phyloP scores from a whole-genome alignment of 1,140 invertebrate species.

The Scaptomyza pallida region DNA sequence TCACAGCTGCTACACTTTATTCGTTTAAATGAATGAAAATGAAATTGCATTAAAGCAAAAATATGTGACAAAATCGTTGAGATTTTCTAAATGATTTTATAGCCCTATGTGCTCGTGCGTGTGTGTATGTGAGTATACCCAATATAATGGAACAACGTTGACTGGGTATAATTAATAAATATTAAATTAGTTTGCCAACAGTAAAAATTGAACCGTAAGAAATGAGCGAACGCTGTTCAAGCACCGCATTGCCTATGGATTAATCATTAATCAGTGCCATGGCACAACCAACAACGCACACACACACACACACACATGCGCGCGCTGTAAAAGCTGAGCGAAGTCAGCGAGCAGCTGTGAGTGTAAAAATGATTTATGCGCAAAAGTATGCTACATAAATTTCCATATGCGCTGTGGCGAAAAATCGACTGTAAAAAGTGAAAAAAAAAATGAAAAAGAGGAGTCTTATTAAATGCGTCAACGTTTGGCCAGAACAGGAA shows the following conservation, averaged over 20 bases:
- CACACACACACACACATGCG: not conserved
- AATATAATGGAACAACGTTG: not conserved
- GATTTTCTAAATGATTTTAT: not conserved
- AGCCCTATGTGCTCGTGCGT: too few relatives aligned
- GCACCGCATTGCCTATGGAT: conserved; percentile 58
- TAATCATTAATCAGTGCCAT: conserved; percentile 61
- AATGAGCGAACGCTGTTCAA: conserved; percentile 31
- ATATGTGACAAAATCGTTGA: not conserved
- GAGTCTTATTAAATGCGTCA: conserved; percentile 46
- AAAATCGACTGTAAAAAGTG: conserved; percentile 39
- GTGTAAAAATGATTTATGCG: conserved; percentile 53
- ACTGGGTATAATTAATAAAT: conserved; percentile 55
- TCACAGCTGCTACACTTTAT: conserved; percentile 34
- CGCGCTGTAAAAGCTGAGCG: not conserved
- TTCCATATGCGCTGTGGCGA: conserved; percentile 39
- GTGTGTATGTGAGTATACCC: conserved; percentile 16
- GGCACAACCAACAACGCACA: conserved; percentile 15
- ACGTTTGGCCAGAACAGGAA: conserved; percentile 24
- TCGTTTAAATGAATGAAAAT: not conserved
- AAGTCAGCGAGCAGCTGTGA: conserved; percentile 25
- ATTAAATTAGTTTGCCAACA: conserved; percentile 51
- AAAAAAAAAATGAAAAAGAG: too few relatives aligned
- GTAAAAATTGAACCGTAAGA: conserved; percentile 46
- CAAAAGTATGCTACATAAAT: conserved; percentile 55
- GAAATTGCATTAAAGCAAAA: conserved; percentile 2